Conservation (phyloP, 2,797 vertebrate species). For the Enteromius radiatus region DNA sequence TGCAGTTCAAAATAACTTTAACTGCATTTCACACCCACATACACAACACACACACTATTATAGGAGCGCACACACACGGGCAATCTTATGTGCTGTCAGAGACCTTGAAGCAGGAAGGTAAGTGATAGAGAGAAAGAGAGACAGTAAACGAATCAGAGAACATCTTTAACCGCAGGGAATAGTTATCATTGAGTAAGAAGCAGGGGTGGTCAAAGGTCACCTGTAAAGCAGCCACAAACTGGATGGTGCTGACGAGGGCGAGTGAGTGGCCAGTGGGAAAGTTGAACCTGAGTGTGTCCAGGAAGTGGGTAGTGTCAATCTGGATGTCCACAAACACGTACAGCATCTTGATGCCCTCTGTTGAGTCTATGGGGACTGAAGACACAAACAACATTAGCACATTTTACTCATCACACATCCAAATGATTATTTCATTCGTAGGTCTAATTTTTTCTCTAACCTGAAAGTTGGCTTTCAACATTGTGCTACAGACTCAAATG, state of each 20-base stretch:
- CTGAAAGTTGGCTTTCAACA: not conserved
- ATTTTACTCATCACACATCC: conserved; percentile 1
- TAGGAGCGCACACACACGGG: conserved; percentile 12
- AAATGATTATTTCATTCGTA: not conserved
- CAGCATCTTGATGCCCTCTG: conserved; percentile 89
- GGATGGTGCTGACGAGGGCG: conserved; percentile 96
- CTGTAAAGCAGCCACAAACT: conserved; percentile 95
- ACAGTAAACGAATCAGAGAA: not conserved
- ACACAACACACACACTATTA: conserved; percentile 34
- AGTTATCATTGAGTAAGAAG: not conserved
- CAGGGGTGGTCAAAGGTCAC: conserved; percentile 71
- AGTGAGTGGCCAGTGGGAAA: conserved; percentile 82
- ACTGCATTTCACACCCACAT: conserved; percentile 44
- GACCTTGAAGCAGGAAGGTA: conserved; percentile 27
- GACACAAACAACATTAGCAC: conserved; percentile 51
- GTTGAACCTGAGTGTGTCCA: conserved; percentile 93
- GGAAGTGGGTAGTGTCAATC: conserved; percentile 92
- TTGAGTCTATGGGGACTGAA: conserved; percentile 92
- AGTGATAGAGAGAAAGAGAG: not conserved
- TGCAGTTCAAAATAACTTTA: conserved; percentile 53
- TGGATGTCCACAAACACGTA: conserved; percentile 98
- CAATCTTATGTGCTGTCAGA: not conserved
- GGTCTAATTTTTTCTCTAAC: not conserved
- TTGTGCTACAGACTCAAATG: not conserved
- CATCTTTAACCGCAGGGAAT: conserved; percentile 31